These are phyloP conservation scores for Microplitis deprimator DNA, from an alignment of 2,888 invertebrate species.

Conservation along the genomic window DNA sequence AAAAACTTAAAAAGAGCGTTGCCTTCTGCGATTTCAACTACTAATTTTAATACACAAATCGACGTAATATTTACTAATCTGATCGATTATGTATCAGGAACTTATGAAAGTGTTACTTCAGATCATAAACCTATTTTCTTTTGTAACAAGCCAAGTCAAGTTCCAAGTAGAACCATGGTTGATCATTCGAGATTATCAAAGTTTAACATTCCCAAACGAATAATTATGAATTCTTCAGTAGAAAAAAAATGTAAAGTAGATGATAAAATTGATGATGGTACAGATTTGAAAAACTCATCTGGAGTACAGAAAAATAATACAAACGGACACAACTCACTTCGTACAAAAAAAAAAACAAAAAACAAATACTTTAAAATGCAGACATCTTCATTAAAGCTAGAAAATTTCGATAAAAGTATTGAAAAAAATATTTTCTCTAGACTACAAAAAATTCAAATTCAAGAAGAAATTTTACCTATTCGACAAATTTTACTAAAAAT, in stretches of 20 bases:
- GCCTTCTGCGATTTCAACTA: neutral
- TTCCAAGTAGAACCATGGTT: neutral
- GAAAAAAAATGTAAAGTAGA: neutral
- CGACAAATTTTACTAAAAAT: too few relatives aligned
- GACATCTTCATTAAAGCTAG: too few relatives aligned
- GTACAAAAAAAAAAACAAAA: too few relatives aligned
- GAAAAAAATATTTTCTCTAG: too few relatives aligned
- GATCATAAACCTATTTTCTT: slow-evolving; percentile 19
- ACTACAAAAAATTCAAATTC: too few relatives aligned
- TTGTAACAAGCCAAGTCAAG: neutral
- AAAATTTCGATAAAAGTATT: too few relatives aligned
- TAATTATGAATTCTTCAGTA: neutral
- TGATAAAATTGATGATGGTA: neutral
- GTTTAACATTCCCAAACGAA: neutral
- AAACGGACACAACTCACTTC: too few relatives aligned
- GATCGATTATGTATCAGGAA: neutral
- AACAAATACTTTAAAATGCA: too few relatives aligned
- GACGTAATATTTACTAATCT: slow-evolving; percentile 18
- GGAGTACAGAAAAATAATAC: too few relatives aligned
- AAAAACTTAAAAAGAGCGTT: slow-evolving; percentile 10
- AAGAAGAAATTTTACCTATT: too few relatives aligned
- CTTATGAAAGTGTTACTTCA: slow-evolving; percentile 21
- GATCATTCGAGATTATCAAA: slow-evolving; percentile 3
- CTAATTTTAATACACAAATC: slow-evolving; percentile 18
- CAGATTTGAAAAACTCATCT: neutral